These are phyloP conservation scores for Suricata suricatta DNA, from an alignment of 2,113 vertebrate genomes.

Conservation along the genomic window DNA sequence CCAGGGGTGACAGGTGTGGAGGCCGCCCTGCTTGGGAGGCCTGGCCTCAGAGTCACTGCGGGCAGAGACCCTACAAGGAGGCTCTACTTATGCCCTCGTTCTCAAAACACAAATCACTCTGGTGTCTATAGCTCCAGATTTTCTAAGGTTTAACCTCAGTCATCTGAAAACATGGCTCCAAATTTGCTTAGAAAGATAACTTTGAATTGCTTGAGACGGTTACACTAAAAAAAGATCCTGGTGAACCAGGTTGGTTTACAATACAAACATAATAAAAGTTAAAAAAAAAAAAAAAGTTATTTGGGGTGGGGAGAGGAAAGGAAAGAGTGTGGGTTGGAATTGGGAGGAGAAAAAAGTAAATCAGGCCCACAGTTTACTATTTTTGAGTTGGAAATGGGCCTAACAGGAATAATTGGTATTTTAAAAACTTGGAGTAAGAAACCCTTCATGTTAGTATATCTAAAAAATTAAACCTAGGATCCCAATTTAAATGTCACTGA, in stretches of 20 bases:
- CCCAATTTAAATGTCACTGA: constrained; percentile 31
- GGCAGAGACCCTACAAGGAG: not conserved
- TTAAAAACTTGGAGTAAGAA: constrained; percentile 23
- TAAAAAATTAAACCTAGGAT: constrained; percentile 5
- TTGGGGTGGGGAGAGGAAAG: not conserved
- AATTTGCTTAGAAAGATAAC: not conserved
- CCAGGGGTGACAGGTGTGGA: no score
- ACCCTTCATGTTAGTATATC: not conserved
- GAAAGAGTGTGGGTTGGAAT: not conserved
- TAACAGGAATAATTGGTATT: not conserved
- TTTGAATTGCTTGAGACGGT: not conserved
- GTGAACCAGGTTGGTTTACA: not conserved
- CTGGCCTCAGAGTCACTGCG: not conserved
- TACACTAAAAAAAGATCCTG: not conserved
- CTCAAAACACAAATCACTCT: not conserved
- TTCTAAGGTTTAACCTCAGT: not conserved
- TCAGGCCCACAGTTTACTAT: not conserved
- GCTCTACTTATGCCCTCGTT: not conserved
- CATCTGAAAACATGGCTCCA: not conserved
- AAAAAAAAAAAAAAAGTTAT: not conserved
- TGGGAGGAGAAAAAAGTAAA: not conserved
- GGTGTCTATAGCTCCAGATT: not conserved
- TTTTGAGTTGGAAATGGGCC: not conserved
- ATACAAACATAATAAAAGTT: not conserved
- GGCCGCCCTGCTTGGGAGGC: not conserved